Conservation (phyloP, 2,888 invertebrate species). For the Drosophila kokeensis region DNA sequence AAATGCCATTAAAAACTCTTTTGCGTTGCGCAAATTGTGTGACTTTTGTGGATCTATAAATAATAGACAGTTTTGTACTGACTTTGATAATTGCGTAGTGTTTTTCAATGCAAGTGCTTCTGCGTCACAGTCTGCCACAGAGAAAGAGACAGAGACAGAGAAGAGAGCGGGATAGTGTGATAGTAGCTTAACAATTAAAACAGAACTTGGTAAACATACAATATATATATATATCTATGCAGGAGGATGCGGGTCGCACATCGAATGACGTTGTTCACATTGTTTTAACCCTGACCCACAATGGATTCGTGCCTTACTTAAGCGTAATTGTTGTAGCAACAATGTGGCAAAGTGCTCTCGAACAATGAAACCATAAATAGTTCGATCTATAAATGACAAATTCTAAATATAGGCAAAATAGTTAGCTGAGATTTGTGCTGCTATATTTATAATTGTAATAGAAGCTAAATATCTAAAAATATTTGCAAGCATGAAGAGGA, state of each 20-base stretch:
- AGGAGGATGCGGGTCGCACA: constrained; percentile 42
- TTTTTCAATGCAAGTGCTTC: constrained; percentile 17
- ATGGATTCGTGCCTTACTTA: background rate
- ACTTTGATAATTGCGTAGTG: constrained; percentile 41
- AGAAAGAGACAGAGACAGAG: background rate
- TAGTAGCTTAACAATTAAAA: constrained; percentile 45
- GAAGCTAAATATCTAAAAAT: background rate
- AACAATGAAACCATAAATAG: constrained; percentile 5
- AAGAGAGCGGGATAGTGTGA: background rate
- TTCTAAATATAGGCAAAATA: background rate
- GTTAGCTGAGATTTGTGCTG: background rate
- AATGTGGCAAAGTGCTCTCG: background rate
- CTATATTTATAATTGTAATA: background rate
- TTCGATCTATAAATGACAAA: background rate
- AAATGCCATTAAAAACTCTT: constrained; percentile 53
- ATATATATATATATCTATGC: background rate
- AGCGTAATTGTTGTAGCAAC: background rate
- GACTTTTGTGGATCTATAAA: constrained; percentile 43
- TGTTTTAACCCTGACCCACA: constrained; percentile 48
- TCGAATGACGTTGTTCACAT: constrained; percentile 43
- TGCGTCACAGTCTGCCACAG: constrained; percentile 49
- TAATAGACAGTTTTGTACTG: constrained; percentile 27
- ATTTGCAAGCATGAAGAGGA: background rate
- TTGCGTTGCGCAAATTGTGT: constrained; percentile 22
- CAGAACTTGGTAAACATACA: constrained; percentile 9